Evolutionary conservation across 2,797 vertebrate genomes (phyloP), one percentile per base, ranked within the genome.

Genomic region (Hippocampus kuda): DNA sequence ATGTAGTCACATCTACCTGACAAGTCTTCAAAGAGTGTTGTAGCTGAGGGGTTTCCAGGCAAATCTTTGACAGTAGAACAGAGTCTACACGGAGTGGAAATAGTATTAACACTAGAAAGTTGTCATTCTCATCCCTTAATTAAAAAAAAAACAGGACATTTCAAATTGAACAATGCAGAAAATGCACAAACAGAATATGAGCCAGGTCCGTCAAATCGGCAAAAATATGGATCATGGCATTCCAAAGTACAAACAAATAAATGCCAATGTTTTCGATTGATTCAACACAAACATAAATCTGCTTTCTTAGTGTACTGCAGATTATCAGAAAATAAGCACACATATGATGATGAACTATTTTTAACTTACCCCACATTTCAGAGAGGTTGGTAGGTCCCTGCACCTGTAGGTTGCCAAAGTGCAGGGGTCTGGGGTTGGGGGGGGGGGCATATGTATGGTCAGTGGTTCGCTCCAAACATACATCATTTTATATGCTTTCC

Each of bases 351-450:
- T 10, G 2, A 20, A 9, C 7, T 38, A 0, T 44, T 38, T 11
- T n/a, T 26, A 26, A 82, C 93, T 92, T 77, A 96, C 96, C 81
- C 91, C 87, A 85, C 92, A 93, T 26, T 65, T 76, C 61, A 65
- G 34, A 0, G 92, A 88, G 0, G 87, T 89, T 53, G 69, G 75
- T 0, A 83, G 27, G 70, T 92, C 87, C 71, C 79, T 91, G 87
- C 92, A 89, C 87, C 90, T 92, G 83, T 92, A 91, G 0, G 49
- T 1, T 0, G 82, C 70, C 68, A 86, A 68, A 65, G 85, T 78
- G 51, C 94, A 98, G 24, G 84, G 88, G 56, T 92, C 79, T 85
- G 66, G 54, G 11, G 30, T 4, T 34, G 5, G 30, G 10, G 6
- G 13, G 34, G 34, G 34, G 12, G 5, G 9, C 27, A 16, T 9